These are phyloP conservation scores for Pammene aurita DNA, from an alignment of 2,888 invertebrate genomes.

Conservation along the genomic window DNA sequence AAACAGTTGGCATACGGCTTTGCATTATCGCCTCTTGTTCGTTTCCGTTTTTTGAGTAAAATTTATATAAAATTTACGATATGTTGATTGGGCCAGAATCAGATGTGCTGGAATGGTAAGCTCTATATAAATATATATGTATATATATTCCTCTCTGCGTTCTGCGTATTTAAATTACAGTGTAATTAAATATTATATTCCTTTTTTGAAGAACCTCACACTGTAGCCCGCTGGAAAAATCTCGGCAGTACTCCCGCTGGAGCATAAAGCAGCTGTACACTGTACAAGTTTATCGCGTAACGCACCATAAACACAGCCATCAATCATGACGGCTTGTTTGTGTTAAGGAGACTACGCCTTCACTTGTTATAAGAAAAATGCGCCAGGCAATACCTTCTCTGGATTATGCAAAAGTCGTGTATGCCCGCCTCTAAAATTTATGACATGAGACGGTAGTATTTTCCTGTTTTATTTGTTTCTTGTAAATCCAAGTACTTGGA, in stretches of 20 bases:
- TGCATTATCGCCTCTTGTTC: too few relatives aligned
- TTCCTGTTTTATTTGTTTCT: slow-evolving; percentile 33
- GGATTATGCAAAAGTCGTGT: slow-evolving; percentile 41
- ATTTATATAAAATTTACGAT: too few relatives aligned
- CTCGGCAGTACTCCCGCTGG: slow-evolving; percentile 11
- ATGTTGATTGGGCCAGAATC: too few relatives aligned
- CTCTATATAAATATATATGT: too few relatives aligned
- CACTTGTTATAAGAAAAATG: slow-evolving; percentile 39
- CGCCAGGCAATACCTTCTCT: slow-evolving; percentile 27
- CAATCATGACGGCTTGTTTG: slow-evolving; percentile 39
- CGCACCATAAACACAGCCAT: slow-evolving; percentile 40
- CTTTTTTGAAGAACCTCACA: too few relatives aligned
- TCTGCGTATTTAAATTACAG: too few relatives aligned
- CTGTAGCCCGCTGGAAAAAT: too few relatives aligned
- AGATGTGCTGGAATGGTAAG: too few relatives aligned
- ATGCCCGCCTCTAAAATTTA: slow-evolving; percentile 39
- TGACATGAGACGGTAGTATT: slow-evolving; percentile 28
- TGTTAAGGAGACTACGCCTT: slow-evolving; percentile 29
- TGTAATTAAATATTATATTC: too few relatives aligned
- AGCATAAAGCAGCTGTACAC: background rate
- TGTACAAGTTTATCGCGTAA: slow-evolving; percentile 39
- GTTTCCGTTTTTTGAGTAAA: too few relatives aligned
- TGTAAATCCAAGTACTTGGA: slow-evolving; percentile 14
- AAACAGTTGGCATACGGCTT: too few relatives aligned
- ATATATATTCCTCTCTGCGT: too few relatives aligned